Conservation (phyloP, 1,140 invertebrate species). For the Zaprionus ghesquierei region DNA sequence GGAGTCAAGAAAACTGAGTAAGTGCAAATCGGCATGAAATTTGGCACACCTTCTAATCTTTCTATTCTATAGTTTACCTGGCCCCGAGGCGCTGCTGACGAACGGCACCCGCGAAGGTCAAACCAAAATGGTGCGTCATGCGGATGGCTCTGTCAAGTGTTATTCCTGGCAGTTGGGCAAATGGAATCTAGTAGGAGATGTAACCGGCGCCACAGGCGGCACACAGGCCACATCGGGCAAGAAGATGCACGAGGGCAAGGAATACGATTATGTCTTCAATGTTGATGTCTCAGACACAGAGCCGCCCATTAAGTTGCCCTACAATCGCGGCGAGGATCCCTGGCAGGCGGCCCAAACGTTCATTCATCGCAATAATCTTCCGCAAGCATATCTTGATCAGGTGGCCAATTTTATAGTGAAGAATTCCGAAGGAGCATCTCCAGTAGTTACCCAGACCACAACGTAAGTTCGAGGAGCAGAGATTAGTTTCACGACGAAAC, state of each 20-base stretch:
- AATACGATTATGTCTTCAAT: constrained; percentile 97
- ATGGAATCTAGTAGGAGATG: constrained; percentile 95
- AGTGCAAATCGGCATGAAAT: background rate
- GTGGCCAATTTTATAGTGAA: constrained; percentile 97
- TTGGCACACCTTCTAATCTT: background rate
- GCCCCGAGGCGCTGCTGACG: constrained; percentile 88
- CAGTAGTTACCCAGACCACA: constrained; percentile 26
- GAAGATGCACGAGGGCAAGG: constrained; percentile 91
- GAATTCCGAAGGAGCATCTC: constrained; percentile 84
- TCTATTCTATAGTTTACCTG: constrained; percentile 87
- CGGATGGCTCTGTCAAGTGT: constrained; percentile 88
- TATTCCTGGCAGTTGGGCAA: constrained; percentile 90
- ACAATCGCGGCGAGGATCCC: constrained; percentile 94
- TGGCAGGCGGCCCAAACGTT: constrained; percentile 97
- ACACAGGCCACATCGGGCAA: constrained; percentile 87
- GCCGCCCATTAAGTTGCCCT: constrained; percentile 94
- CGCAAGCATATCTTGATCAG: constrained; percentile 94
- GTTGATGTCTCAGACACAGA: constrained; percentile 96
- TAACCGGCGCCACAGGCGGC: constrained; percentile 90
- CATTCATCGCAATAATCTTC: constrained; percentile 93
- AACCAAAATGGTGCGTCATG: constrained; percentile 91
- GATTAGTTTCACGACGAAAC: background rate
- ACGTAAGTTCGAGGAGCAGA: background rate
- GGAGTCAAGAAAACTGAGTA: constrained; percentile 91
- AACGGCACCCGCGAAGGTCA: constrained; percentile 92